phyloP scores from a whole-genome alignment of 1,140 invertebrate species.

The Carposina sasakii region DNA sequence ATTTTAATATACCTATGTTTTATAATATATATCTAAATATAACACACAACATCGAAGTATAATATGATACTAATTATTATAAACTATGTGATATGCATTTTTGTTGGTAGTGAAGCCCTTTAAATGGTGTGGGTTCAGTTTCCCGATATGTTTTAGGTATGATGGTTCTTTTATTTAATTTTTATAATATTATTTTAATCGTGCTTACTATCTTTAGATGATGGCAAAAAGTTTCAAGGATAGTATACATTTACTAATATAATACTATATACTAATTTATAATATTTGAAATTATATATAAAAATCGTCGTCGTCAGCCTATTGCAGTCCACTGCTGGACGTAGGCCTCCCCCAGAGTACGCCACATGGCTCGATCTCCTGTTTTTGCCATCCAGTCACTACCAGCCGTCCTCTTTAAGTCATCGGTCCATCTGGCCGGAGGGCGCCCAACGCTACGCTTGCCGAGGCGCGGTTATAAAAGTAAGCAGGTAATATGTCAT shows the following conservation, averaged over 20 bases:
- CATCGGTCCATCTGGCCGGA: no score
- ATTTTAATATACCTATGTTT: no score
- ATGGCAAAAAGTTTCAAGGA: neutral
- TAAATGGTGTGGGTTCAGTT: conserved; percentile 18
- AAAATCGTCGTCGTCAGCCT: no score
- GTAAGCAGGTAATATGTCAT: no score
- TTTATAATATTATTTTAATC: conserved; percentile 15
- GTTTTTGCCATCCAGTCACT: no score
- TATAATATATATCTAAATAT: no score
- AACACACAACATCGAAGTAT: conserved; percentile 38
- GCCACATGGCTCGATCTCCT: no score
- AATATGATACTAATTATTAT: conserved; percentile 27
- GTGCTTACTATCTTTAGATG: neutral
- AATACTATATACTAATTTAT: neutral
- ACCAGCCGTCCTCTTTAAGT: no score
- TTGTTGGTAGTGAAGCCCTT: conserved; percentile 17
- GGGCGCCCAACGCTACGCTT: no score
- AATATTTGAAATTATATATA: conserved; percentile 1
- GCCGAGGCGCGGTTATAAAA: no score
- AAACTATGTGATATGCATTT: conserved; percentile 57
- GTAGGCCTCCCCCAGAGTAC: no score
- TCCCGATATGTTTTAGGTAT: conserved; percentile 51
- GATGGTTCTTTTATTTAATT: conserved; percentile 40
- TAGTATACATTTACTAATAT: neutral
- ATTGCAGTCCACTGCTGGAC: no score